These are phyloP conservation scores for Pempheris klunzingeri DNA, from an alignment of 2,797 vertebrate genomes.

Conservation along the genomic window DNA sequence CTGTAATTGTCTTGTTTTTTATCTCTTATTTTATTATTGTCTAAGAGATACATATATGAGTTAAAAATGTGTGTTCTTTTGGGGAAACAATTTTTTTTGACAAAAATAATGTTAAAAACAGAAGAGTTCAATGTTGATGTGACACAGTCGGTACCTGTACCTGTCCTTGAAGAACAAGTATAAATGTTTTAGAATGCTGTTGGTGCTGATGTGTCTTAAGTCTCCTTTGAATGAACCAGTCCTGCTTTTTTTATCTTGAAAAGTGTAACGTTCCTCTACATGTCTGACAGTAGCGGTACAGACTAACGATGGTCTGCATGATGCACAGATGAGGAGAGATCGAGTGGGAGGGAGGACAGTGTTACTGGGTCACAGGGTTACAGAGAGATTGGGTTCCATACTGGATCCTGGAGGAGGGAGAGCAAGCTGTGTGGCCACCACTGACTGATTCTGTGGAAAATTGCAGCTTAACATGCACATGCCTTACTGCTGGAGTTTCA, in stretches of 20 bases:
- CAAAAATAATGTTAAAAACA: neutral
- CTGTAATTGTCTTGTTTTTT: no score
- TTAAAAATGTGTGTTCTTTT: no score
- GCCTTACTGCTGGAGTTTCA: constrained; percentile 47
- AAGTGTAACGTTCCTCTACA: constrained; percentile 4
- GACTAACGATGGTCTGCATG: neutral
- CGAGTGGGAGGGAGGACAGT: constrained; percentile 23
- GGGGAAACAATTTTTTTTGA: no score
- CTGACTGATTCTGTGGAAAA: constrained; percentile 43
- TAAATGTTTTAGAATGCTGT: neutral
- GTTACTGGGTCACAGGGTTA: constrained; percentile 43
- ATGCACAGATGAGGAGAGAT: constrained; percentile 2
- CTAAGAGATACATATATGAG: no score
- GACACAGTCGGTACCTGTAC: neutral
- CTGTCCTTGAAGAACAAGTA: no score
- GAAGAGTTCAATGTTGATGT: neutral
- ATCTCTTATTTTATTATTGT: no score
- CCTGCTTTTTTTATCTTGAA: neutral
- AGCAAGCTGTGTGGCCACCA: constrained; percentile 69
- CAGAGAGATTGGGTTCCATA: constrained; percentile 57
- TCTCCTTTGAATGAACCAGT: neutral
- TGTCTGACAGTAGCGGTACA: neutral
- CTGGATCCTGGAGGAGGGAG: constrained; percentile 55
- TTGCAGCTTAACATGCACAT: constrained; percentile 63
- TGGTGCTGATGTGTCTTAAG: neutral